Base-by-base conservation (phyloP, 2,113 vertebrate species). In the Dipodomys stephensi region DNA sequence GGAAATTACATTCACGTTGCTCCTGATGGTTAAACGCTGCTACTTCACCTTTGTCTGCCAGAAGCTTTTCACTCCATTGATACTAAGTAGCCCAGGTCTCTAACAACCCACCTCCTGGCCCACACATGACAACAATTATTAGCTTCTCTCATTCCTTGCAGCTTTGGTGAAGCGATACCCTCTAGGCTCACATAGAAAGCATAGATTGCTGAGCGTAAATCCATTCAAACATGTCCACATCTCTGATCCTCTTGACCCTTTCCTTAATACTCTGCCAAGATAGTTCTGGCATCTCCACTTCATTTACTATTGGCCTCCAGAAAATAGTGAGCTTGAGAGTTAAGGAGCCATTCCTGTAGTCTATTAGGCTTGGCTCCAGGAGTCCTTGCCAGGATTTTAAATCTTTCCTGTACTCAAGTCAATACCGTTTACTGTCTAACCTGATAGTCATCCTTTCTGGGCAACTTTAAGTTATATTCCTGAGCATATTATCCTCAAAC, bases 261-360 rank as follows among this genome's bases (percentile, higher is more conserved):
- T 94, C 46, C 73, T 72, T 92, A 71, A 89, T 71, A 77, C 49
- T 22, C 67, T 93, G 67, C 88, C 82, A 95, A 87, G 91, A 87
- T 3, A 80, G 28, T 89, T 91, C 72, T 93, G 91, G 77, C 76
- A 93, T 89, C 72, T 89, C 60, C 5, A 80, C 25, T 62, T 94
- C 65, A 87, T 68, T 87, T 83, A 69, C 84, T 87, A n/a, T 25
- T 68, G 60, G 77, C 62, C 60, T 87, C 23, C 23, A 93, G 93
- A 83, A 95, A 94, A 94, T 81, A 32, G 62, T 30, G 30, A 67
- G 46, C 60, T 80, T 82, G 62, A 83, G 39, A 92, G 32, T 87
- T 87, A 76, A 88, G 57, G 73, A 74, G 15, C 15, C 68, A 71
- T 69, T 74, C 49, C 60, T 84, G 28, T 4, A 92, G 62, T 65